These are phyloP conservation scores for Apteryx owenii DNA, from an alignment of 2,113 vertebrate species.

Conservation along the genomic window DNA sequence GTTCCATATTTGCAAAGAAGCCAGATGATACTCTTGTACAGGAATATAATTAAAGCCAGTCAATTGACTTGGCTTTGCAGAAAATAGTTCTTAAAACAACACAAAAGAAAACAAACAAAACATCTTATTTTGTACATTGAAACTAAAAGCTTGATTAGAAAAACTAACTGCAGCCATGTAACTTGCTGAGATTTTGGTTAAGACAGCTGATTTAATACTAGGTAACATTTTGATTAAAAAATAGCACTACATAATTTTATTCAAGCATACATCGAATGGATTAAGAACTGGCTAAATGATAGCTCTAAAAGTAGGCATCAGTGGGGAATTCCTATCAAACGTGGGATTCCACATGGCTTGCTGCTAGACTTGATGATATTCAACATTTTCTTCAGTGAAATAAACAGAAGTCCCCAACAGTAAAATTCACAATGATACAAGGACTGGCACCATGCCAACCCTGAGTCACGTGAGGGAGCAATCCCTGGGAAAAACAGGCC, in stretches of 20 bases:
- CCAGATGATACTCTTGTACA: conserved; percentile 61
- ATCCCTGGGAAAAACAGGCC: background rate
- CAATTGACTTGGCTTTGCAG: conserved; percentile 49
- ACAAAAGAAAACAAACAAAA: conserved; percentile 48
- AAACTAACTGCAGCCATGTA: background rate
- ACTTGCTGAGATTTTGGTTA: background rate
- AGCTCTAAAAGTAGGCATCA: conserved; percentile 2
- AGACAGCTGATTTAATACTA: conserved; percentile 2
- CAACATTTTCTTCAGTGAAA: background rate
- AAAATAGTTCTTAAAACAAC: conserved; percentile 59
- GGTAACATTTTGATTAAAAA: conserved; percentile 33
- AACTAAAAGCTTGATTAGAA: background rate
- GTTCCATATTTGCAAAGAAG: conserved; percentile 51
- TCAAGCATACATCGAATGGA: background rate
- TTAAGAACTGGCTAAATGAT: conserved; percentile 26
- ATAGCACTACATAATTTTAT: background rate
- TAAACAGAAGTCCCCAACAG: background rate
- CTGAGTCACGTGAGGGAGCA: background rate
- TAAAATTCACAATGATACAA: background rate
- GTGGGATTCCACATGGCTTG: background rate
- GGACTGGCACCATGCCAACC: background rate
- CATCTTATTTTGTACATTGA: conserved; percentile 27
- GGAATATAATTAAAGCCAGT: conserved; percentile 68
- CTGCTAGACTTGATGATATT: background rate
- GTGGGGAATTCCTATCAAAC: conserved; percentile 14